Base-by-base conservation (phyloP, 2,113 vertebrate species). In the Australoheros scitulus region DNA sequence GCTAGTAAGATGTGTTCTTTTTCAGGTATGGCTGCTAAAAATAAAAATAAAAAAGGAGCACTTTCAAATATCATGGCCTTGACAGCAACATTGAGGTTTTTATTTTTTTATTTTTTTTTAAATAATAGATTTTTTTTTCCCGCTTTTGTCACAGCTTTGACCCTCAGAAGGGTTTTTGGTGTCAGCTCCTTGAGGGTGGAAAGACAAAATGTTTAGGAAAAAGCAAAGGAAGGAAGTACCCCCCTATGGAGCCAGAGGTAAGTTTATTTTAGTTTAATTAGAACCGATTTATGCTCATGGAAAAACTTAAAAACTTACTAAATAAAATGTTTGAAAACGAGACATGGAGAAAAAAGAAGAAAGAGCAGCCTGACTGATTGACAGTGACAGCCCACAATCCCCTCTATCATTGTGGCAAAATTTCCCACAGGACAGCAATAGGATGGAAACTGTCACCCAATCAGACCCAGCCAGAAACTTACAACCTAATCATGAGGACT, bases 121-220 rank as follows among this genome's bases (percentile, higher is more conserved):
- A 38, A 1, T 26, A 32, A 55, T 34, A 20, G 1, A 18, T 22
- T 64, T n/a, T 18, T 65, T 15, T 8, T 60, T 10, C 52, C 2
- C 61, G 3, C 26, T 82, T 17, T 59, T 61, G 72, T 94, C 88
- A 22, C 94, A 99, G 98, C 86, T 99, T 99, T 2, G 97, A 99
- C 92, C 97, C 97, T 78, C 98, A 99, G 94, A 99, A 99, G 95
- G 98, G 98, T 32, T 99, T 99, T 90, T 99, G 98, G 98, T 99
- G 98, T 93, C 98, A 98, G 89, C 96, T 98, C 63, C 89, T 99
- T 72, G 97, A 99, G 90, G 98, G 98, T 91, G 98, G 98, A 55
- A 97, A 96, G 95, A 99, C 97, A 11, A 99, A 99, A 94, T 99
- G 98, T 94, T 96, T 99, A 89, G 98, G 98, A 20, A 99, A 98